Conservation (phyloP, 2,113 vertebrate species). For the Alaudala cheleensis region DNA sequence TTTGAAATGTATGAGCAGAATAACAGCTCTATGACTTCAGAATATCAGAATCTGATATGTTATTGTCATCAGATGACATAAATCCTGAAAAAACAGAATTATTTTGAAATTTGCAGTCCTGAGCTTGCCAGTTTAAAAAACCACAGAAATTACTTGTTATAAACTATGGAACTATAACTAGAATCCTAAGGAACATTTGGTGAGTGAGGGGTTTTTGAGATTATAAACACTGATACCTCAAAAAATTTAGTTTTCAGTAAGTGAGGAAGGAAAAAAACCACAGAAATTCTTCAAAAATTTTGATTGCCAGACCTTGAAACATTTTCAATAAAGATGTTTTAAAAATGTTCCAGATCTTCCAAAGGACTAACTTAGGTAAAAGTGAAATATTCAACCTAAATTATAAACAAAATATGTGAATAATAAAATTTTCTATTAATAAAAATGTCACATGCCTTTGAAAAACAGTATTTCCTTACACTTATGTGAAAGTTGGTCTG, state of each 20-base stretch:
- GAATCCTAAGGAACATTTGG: neutral
- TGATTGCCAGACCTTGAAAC: neutral
- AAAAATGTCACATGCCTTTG: neutral
- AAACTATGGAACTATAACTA: neutral
- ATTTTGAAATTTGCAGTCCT: neutral
- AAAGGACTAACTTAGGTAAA: neutral
- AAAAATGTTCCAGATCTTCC: neutral
- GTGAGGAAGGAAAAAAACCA: neutral
- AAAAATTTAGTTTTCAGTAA: neutral
- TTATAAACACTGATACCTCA: neutral
- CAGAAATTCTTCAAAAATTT: neutral
- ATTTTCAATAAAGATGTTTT: neutral
- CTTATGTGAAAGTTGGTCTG: neutral
- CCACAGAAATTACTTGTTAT: neutral
- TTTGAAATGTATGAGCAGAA: neutral
- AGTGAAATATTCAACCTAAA: neutral
- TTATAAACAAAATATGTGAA: neutral
- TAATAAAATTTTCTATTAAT: neutral
- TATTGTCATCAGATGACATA: neutral
- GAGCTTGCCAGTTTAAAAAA: neutral
- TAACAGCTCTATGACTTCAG: neutral
- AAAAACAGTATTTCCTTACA: neutral
- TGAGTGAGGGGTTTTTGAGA: rapidly evolving
- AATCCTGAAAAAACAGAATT: neutral
- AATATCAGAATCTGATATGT: neutral